Evolutionary conservation across 2,113 vertebrate genomes (phyloP).

Genomic region (Desmodus rotundus): DNA sequence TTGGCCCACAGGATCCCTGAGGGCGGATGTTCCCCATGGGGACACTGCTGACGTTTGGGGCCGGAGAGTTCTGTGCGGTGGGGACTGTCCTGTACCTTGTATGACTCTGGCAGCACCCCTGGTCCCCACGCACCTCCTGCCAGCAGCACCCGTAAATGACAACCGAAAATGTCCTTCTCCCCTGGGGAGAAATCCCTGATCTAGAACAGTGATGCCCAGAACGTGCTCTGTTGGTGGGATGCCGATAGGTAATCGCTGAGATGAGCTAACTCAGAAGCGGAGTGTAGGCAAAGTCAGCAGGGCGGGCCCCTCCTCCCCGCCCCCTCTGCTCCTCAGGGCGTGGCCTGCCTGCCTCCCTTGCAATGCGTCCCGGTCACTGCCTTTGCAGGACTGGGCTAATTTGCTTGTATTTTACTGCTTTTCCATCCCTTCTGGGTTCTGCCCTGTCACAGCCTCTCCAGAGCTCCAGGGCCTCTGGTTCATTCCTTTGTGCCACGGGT

Average conservation of each 20-base stretch:
- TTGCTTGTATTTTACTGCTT: not conserved
- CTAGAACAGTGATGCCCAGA: not conserved
- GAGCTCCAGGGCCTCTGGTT: not conserved
- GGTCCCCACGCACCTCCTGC: not conserved
- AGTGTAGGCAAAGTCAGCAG: too few relatives aligned
- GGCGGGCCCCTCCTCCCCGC: not conserved
- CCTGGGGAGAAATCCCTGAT: not conserved
- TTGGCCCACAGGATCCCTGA: too few relatives aligned
- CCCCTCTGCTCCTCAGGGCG: not conserved
- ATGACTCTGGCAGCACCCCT: not conserved
- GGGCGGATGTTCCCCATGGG: too few relatives aligned
- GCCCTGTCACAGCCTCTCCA: not conserved
- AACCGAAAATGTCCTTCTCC: not conserved
- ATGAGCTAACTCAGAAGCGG: not conserved
- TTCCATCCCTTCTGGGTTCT: not conserved
- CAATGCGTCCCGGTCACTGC: not conserved
- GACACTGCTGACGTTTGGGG: accelerated
- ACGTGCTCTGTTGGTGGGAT: not conserved
- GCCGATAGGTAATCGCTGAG: accelerated
- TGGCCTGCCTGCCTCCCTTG: not conserved
- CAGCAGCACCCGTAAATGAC: not conserved
- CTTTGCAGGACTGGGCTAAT: not conserved
- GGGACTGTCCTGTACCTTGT: not conserved
- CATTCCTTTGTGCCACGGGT: not conserved
- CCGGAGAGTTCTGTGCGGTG: accelerated